These are phyloP conservation scores for Crotalus tigris DNA, from an alignment of 2,113 vertebrate genomes.

Conservation along the genomic window DNA sequence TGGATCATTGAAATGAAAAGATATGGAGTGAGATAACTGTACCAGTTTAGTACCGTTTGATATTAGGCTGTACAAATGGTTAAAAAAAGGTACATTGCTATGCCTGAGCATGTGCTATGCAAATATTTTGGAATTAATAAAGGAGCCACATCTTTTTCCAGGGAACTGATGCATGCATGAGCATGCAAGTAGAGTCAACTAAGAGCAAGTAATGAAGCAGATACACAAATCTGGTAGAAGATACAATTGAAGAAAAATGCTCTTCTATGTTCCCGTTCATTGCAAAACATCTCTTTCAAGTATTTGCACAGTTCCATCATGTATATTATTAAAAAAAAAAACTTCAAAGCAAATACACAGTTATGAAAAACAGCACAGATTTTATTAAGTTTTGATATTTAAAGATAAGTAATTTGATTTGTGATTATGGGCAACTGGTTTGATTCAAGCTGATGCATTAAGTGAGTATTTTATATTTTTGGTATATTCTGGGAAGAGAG, in stretches of 20 bases:
- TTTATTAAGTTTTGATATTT: neutral
- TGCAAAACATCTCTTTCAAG: neutral
- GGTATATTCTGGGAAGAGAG: neutral
- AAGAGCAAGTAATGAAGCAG: neutral
- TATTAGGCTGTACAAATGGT: fast-evolving
- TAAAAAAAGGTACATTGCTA: neutral
- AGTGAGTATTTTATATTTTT: neutral
- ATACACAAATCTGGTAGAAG: neutral
- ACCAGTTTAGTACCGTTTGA: neutral
- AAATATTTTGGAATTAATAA: neutral
- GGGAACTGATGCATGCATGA: neutral
- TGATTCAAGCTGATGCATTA: neutral
- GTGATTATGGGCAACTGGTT: neutral
- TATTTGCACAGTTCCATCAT: neutral
- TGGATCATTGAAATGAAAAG: neutral
- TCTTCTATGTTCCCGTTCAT: neutral
- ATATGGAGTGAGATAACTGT: neutral
- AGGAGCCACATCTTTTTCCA: neutral
- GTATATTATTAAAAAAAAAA: neutral
- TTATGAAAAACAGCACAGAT: neutral
- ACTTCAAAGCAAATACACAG: neutral
- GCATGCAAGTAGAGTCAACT: neutral
- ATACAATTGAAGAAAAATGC: neutral
- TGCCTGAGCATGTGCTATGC: neutral
- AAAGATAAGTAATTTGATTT: neutral